These are phyloP conservation scores for Bombyx mandarina DNA, from an alignment of 1,140 invertebrate species.

Conservation along the genomic window DNA sequence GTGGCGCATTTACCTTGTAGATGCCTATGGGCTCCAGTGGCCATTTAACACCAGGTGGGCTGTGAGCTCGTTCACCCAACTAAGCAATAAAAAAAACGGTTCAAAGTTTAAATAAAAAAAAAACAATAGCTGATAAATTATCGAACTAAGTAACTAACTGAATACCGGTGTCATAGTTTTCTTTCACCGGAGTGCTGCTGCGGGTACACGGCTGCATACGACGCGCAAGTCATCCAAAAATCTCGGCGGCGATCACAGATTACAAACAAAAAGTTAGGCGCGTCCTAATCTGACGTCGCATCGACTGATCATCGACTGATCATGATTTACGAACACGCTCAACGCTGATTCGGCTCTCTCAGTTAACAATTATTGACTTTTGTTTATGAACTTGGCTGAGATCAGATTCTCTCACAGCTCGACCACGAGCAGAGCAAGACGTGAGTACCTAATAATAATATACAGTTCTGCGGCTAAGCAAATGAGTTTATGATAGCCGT, in stretches of 20 bases:
- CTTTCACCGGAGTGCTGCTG: slow-evolving; percentile 22
- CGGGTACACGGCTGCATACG: slow-evolving; percentile 7
- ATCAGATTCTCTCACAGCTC: background rate
- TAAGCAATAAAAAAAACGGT: slow-evolving; percentile 3
- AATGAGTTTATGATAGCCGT: slow-evolving; percentile 1
- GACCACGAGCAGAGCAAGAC: background rate
- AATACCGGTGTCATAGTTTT: slow-evolving; percentile 21
- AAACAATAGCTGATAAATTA: slow-evolving; percentile 46
- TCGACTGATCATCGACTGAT: slow-evolving; percentile 58
- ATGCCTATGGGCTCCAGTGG: too few species aligned
- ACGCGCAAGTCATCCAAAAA: slow-evolving; percentile 52
- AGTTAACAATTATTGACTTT: slow-evolving; percentile 46
- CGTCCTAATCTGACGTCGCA: slow-evolving; percentile 62
- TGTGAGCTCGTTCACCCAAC: too few species aligned
- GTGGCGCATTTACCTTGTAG: too few species aligned
- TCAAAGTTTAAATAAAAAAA: slow-evolving; percentile 18
- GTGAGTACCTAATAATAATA: background rate
- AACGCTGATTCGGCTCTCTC: slow-evolving; percentile 51
- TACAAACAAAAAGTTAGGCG: slow-evolving; percentile 61
- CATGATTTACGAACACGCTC: slow-evolving; percentile 60
- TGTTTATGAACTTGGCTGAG: slow-evolving; percentile 24
- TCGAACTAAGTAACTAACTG: slow-evolving; percentile 25
- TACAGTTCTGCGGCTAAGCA: background rate
- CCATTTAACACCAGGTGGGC: too few species aligned
- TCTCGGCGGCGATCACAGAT: slow-evolving; percentile 50